Evolutionary conservation across 2,113 vertebrate genomes (phyloP).

Genomic region (Otocyon megalotis): DNA sequence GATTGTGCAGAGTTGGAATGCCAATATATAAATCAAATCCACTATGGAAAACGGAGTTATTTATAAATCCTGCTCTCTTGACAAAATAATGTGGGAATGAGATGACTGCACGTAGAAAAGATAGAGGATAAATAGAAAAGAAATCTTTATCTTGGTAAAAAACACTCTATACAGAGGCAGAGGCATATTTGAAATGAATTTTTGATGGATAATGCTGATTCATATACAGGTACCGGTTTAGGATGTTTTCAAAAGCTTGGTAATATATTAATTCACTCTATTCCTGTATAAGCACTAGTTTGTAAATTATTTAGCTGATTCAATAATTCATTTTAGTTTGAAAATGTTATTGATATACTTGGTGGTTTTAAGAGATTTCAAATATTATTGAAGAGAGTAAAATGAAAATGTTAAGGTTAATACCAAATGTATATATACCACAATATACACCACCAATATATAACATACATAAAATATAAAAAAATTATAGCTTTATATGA

Average conservation of each 20-base stretch:
- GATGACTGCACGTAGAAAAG: neutral
- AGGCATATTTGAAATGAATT: neutral
- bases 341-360: neutral
- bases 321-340: slow-evolving; percentile 33
- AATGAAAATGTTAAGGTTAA: slow-evolving; percentile 27
- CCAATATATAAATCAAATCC: neutral
- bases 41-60: neutral
- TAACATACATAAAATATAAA: neutral
- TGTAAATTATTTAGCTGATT: neutral
- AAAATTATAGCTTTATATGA: neutral
- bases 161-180: neutral
- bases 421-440: neutral
- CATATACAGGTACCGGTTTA: neutral
- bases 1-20: neutral
- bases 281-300: neutral
- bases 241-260: neutral
- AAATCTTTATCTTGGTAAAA: neutral
- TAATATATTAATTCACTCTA: neutral
- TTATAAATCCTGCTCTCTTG: neutral
- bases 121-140: neutral
- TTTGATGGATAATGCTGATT: neutral
- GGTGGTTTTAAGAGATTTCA: slow-evolving; percentile 10
- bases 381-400: neutral
- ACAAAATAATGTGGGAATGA: neutral
- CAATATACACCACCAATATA: neutral